Conservation (phyloP, 2,888 invertebrate genomes). For the Drosophila atripex region DNA sequence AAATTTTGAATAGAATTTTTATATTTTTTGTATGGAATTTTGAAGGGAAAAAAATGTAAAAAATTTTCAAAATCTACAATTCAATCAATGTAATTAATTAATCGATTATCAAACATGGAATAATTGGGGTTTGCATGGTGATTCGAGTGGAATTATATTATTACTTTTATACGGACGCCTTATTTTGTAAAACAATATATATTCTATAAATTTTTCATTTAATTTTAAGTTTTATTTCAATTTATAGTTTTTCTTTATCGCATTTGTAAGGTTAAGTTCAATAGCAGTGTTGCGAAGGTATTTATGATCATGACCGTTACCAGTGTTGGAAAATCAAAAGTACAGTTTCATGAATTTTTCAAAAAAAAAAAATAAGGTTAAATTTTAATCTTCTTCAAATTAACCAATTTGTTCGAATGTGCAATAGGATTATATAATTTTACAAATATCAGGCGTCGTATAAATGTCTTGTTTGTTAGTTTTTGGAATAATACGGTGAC, state of each 20-base stretch:
- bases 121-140: conserved; percentile 18
- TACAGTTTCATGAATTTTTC: not conserved
- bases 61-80: not conserved
- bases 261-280: not conserved
- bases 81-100: conserved; percentile 1
- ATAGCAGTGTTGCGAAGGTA: too few relatives aligned
- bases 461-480: not conserved
- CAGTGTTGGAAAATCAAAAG: not conserved
- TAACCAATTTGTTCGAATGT: not conserved
- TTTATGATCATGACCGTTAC: too few relatives aligned
- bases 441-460: conserved; percentile 1
- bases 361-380: too few relatives aligned
- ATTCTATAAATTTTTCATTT: not conserved
- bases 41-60: not conserved
- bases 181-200: not conserved
- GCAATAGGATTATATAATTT: not conserved
- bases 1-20: conserved; percentile 25
- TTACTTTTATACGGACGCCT: conserved; percentile 1
- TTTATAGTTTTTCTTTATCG: not conserved
- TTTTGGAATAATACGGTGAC: conserved; percentile 11
- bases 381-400: too few relatives aligned
- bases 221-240: not conserved
- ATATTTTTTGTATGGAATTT: too few relatives aligned
- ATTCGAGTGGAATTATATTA: conserved; percentile 12
- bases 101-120: conserved; percentile 9